Evolutionary conservation across 2,888 invertebrate genomes (phyloP).

Genomic region (Apotomis capreana): DNA sequence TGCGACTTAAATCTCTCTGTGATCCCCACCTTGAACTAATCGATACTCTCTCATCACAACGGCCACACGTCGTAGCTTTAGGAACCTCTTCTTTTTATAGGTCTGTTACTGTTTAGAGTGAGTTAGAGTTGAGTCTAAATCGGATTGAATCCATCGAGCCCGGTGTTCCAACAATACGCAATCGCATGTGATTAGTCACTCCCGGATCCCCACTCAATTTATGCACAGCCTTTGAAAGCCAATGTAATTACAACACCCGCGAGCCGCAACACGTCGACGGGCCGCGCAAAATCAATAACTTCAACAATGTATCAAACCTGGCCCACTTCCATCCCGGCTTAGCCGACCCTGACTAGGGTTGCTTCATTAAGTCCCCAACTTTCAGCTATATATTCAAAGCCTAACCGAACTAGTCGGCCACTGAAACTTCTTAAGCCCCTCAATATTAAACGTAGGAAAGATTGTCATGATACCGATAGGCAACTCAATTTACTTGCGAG

Average conservation of each 20-base stretch:
- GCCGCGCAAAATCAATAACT: slow-evolving; percentile 54
- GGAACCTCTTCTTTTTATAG: no score
- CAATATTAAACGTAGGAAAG: slow-evolving; percentile 25
- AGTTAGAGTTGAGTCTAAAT: no score
- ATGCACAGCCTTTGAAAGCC: slow-evolving; percentile 8
- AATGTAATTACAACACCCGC: slow-evolving; percentile 34
- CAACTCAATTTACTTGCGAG: slow-evolving; percentile 20
- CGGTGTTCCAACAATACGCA: neutral
- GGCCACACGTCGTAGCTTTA: no score
- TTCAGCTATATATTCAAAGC: slow-evolving; percentile 34
- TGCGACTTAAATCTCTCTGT: no score
- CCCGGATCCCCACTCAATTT: slow-evolving; percentile 22
- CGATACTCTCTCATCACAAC: no score
- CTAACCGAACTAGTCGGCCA: slow-evolving; percentile 32
- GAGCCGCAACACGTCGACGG: slow-evolving; percentile 33
- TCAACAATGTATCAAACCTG: slow-evolving; percentile 48
- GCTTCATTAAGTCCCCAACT: slow-evolving; percentile 38
- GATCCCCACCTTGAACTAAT: no score
- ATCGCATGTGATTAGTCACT: slow-evolving; percentile 10
- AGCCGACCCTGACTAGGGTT: slow-evolving; percentile 39
- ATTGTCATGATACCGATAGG: slow-evolving; percentile 13
- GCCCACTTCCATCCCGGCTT: slow-evolving; percentile 50
- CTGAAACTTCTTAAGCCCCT: slow-evolving; percentile 36
- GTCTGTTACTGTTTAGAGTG: no score
- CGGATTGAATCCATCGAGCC: neutral